Evolutionary conservation across 2,113 vertebrate genomes (phyloP).

Genomic region (Pollachius pollachius): DNA sequence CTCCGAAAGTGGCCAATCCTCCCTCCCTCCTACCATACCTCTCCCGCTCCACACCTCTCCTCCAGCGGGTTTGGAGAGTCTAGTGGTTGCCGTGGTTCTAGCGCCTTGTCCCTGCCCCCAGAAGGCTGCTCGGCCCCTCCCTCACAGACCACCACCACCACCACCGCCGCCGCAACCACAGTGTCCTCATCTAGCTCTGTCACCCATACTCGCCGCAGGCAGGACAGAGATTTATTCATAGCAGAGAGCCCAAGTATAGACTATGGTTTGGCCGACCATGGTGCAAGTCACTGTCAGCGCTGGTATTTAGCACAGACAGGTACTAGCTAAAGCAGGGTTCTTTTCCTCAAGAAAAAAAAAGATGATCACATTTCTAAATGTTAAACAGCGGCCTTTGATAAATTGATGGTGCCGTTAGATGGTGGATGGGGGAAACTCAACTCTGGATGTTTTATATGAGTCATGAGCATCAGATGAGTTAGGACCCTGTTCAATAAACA

Average conservation of each 20-base stretch:
- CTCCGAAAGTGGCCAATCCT: too few relatives aligned
- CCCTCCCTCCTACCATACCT: too few relatives aligned
- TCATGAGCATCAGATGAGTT: too few relatives aligned
- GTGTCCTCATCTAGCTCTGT: conserved; percentile 68
- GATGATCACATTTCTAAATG: conserved; percentile 14
- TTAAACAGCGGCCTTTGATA: conserved; percentile 36
- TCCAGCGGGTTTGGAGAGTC: conserved; percentile 54
- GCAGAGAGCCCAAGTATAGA: conserved; percentile 47
- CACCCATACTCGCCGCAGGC: conserved; percentile 46
- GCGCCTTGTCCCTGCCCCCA: conserved; percentile 53
- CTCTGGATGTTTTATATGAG: too few relatives aligned
- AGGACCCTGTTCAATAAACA: too few relatives aligned
- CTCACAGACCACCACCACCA: conserved; percentile 34
- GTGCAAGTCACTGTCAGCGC: background rate
- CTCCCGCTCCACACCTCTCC: conserved; percentile 35
- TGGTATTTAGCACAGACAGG: background rate
- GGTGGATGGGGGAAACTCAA: background rate
- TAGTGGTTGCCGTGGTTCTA: conserved; percentile 59
- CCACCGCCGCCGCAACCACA: conserved; percentile 8
- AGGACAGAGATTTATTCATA: conserved; percentile 42
- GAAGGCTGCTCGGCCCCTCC: conserved; percentile 63
- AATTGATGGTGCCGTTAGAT: conserved; percentile 34
- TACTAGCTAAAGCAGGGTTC: background rate
- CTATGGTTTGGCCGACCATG: conserved; percentile 33
- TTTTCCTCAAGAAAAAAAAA: background rate